Percentiles rank a stretch among this genome's conserved stretches.
These are phyloP conservation scores for Lethrus apterus DNA, from an alignment of 1,140 invertebrate genomes.

Conservation along the genomic window DNA sequence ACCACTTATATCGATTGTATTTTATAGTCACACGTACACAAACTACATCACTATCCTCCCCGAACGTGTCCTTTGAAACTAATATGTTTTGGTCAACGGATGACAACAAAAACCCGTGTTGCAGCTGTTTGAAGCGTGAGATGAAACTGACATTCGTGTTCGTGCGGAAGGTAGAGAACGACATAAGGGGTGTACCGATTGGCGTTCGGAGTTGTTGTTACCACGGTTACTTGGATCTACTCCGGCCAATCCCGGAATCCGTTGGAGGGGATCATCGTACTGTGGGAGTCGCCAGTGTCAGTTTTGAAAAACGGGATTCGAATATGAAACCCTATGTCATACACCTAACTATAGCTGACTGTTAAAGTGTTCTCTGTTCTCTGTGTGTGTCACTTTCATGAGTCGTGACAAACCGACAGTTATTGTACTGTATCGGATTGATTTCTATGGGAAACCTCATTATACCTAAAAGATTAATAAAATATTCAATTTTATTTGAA, in stretches of 20 bases:
- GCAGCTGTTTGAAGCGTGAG: constrained; percentile 22
- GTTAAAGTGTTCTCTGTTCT: constrained; percentile 35
- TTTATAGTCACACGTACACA: not conserved
- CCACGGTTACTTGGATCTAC: constrained; percentile 24
- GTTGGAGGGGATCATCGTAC: constrained; percentile 23
- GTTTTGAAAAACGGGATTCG: constrained; percentile 26
- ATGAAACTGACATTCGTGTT: constrained; percentile 26
- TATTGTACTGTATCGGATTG: constrained; percentile 12
- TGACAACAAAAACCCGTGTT: too few species aligned
- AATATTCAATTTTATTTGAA: too few species aligned
- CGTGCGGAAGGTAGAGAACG: constrained; percentile 12
- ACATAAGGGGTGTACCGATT: constrained; percentile 18
- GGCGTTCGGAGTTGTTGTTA: constrained; percentile 24
- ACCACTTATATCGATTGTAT: not conserved
- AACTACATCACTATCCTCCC: constrained; percentile 2
- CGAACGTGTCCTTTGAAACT: too few species aligned
- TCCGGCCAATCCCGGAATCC: constrained; percentile 23
- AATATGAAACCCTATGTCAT: constrained; percentile 30
- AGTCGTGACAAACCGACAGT: constrained; percentile 7
- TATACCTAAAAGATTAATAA: too few species aligned
- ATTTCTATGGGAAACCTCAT: too few species aligned
- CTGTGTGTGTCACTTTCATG: constrained; percentile 13
- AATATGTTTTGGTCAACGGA: too few species aligned
- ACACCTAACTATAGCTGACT: constrained; percentile 39
- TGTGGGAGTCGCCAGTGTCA: constrained; percentile 26